Conservation (phyloP, 2,888 invertebrate species). For the Harpagoxenus sublaevis region DNA sequence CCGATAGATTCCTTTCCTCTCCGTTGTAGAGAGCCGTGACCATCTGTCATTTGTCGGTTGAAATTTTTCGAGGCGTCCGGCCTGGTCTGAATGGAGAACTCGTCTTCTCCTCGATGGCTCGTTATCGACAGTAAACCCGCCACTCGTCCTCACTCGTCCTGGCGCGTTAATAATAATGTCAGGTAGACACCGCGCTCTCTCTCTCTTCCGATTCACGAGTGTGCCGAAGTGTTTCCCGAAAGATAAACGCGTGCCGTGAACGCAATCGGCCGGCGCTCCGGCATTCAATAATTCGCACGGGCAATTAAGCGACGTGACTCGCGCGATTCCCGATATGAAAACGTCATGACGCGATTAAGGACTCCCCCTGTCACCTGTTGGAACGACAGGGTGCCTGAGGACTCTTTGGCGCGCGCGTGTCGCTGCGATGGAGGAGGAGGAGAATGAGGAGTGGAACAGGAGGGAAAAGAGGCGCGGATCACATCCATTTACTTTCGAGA, state of each 20-base stretch:
- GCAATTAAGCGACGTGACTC: slow-evolving; percentile 85
- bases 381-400: slow-evolving; percentile 70
- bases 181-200: slow-evolving; percentile 53
- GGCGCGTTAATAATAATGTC: slow-evolving; percentile 66
- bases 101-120: slow-evolving; percentile 70
- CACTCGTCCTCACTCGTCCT: slow-evolving; percentile 41
- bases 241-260: slow-evolving; percentile 71
- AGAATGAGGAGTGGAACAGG: slow-evolving; percentile 8
- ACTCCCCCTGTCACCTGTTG: slow-evolving; percentile 77
- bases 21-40: slow-evolving; percentile 39
- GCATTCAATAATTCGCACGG: slow-evolving; percentile 73
- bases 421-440: slow-evolving; percentile 48
- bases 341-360: slow-evolving; percentile 79
- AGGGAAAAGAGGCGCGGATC: not conserved
- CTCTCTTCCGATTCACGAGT: slow-evolving; percentile 50
- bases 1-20: slow-evolving; percentile 39
- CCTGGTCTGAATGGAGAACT: slow-evolving; percentile 47
- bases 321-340: slow-evolving; percentile 77
- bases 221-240: slow-evolving; percentile 71
- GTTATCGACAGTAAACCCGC: slow-evolving; percentile 70
- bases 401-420: slow-evolving; percentile 67
- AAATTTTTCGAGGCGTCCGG: slow-evolving; percentile 46
- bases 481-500: slow-evolving; percentile 41
- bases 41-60: slow-evolving; percentile 56
- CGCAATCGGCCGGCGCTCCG: slow-evolving; percentile 53